Conservation (phyloP, 1,140 invertebrate genomes). For the Zaprionus lachaisei region DNA sequence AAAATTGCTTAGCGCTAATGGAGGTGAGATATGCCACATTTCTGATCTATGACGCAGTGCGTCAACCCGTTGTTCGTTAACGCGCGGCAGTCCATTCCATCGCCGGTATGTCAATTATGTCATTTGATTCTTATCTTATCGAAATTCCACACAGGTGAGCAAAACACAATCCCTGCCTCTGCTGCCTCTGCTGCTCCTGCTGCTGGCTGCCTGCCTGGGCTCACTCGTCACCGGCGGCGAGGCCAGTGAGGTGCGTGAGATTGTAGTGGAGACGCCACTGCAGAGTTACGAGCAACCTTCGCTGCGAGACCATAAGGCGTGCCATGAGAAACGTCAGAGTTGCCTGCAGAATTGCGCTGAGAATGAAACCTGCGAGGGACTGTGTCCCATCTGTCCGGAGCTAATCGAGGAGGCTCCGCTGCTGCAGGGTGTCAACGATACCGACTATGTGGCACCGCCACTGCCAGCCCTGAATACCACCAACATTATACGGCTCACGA, state of each 20-base stretch:
- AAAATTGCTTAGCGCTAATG: conserved; percentile 7
- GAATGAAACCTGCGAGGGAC: conserved; percentile 26
- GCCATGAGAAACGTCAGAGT: conserved; percentile 50
- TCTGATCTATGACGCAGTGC: conserved; percentile 9
- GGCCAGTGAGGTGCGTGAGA: conserved; percentile 23
- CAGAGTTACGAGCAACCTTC: conserved; percentile 73
- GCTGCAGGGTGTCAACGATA: conserved; percentile 76
- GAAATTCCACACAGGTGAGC: conserved; percentile 6
- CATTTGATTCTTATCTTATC: conserved; percentile 37
- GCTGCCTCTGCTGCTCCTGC: conserved; percentile 13
- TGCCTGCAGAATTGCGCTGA: conserved; percentile 48
- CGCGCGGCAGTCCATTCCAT: conserved; percentile 18
- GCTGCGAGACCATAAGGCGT: conserved; percentile 68
- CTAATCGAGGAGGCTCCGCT: conserved; percentile 62
- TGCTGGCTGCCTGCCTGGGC: conserved; percentile 25
- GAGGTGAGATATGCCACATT: conserved; percentile 26
- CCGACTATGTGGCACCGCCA: conserved; percentile 36
- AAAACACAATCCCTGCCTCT: background rate
- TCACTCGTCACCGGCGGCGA: conserved; percentile 3
- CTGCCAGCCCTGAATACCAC: conserved; percentile 61
- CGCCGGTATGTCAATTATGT: conserved; percentile 30
- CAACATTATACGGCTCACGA: conserved; percentile 72
- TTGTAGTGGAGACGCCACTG: conserved; percentile 68
- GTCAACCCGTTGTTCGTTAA: background rate
- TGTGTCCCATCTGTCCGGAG: conserved; percentile 70